These are phyloP conservation scores for Cisticola juncidis DNA, from an alignment of 2,113 vertebrate species.

Conservation along the genomic window DNA sequence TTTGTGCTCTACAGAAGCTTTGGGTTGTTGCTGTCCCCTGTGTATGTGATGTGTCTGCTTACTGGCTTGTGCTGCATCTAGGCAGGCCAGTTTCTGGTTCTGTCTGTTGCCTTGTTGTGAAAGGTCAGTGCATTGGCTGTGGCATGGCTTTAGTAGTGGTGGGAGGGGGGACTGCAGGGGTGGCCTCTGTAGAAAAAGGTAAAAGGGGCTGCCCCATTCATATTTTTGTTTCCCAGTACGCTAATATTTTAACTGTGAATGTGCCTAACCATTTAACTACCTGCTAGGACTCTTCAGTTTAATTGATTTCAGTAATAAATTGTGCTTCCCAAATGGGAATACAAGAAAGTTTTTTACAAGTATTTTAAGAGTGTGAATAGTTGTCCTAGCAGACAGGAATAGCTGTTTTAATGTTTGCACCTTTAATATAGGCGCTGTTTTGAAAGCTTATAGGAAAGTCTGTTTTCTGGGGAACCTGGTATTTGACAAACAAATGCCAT, in stretches of 20 bases:
- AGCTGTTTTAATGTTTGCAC: neutral
- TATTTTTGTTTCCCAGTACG: neutral
- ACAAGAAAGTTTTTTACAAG: neutral
- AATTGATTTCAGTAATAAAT: neutral
- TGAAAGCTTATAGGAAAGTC: neutral
- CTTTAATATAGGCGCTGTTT: neutral
- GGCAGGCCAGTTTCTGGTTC: neutral
- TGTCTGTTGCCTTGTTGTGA: neutral
- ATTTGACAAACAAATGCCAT: neutral
- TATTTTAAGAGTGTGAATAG: neutral
- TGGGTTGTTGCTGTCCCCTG: neutral
- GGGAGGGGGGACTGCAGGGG: accelerated
- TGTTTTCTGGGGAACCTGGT: neutral
- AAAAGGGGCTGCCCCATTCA: neutral
- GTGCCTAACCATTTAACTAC: neutral
- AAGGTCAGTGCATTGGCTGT: neutral
- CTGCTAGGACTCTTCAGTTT: neutral
- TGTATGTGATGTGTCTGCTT: neutral
- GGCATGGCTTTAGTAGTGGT: neutral
- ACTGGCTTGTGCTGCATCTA: neutral
- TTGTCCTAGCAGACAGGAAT: neutral
- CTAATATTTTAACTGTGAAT: neutral
- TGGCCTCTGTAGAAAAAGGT: neutral
- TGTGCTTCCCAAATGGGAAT: neutral
- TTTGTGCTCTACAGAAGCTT: neutral